Percentiles rank a stretch among this genome's conserved stretches.
These are phyloP conservation scores for Bombus breviceps DNA, from an alignment of 1,140 invertebrate genomes.

Conservation along the genomic window DNA sequence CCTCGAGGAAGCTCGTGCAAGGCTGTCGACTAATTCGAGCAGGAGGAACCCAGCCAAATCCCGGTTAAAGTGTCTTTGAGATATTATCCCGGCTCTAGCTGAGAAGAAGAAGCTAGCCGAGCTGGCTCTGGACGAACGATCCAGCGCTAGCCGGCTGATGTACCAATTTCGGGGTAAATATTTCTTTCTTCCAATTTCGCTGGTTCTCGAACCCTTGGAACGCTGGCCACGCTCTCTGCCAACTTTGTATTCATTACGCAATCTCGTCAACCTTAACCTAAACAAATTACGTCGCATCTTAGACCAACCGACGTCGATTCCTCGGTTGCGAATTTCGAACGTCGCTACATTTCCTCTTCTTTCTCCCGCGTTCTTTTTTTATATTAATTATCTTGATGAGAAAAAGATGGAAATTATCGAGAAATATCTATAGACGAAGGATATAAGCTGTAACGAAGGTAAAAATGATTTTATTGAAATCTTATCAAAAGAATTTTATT, in stretches of 20 bases:
- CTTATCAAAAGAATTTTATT: neutral
- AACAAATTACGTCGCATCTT: conserved; percentile 68
- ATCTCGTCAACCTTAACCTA: conserved; percentile 71
- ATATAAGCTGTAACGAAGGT: no score
- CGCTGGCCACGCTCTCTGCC: conserved; percentile 9
- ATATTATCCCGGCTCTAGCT: conserved; percentile 45
- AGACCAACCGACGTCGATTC: conserved; percentile 10
- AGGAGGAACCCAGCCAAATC: conserved; percentile 43
- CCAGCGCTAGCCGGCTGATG: conserved; percentile 41
- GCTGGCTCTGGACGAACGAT: neutral
- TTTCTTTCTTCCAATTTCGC: conserved; percentile 70
- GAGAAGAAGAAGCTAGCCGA: neutral
- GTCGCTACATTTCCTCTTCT: no score
- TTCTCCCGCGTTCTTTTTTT: neutral
- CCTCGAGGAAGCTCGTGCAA: conserved; percentile 5
- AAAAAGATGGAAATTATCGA: neutral
- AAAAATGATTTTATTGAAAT: no score
- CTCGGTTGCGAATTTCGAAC: no score
- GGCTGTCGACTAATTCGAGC: conserved; percentile 46
- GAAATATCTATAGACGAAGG: no score
- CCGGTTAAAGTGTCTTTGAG: conserved; percentile 58
- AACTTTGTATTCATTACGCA: conserved; percentile 74
- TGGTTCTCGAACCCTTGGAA: conserved; percentile 33
- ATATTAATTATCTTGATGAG: neutral
- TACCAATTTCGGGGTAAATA: conserved; percentile 72